A percentile compares a stretch with the other conserved stretches of the same genome.
Conservation (phyloP, 2,113 vertebrate genomes). For the Colaptes auratus region DNA sequence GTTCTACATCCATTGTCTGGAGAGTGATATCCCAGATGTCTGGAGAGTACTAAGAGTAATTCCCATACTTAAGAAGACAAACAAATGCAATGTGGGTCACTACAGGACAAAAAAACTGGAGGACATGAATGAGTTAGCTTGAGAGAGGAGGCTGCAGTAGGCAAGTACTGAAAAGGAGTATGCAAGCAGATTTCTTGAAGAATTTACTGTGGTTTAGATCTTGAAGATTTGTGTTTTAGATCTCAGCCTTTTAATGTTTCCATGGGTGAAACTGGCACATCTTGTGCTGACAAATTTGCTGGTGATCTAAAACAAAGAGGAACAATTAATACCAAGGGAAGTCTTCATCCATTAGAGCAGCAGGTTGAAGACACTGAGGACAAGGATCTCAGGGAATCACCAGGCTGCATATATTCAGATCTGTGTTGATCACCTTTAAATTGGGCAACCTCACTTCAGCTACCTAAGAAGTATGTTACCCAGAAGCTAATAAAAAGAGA, state of each 20-base stretch:
- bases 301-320: background rate
- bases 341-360: background rate
- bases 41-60: background rate
- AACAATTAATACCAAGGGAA: rapidly evolving
- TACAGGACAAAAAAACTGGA: background rate
- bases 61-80: background rate
- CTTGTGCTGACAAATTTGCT: background rate
- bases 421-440: background rate
- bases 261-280: background rate
- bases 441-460: background rate
- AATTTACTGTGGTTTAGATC: background rate
- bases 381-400: background rate
- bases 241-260: background rate
- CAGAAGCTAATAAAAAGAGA: background rate
- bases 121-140: background rate
- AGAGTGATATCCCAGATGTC: rapidly evolving
- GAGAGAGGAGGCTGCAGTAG: background rate
- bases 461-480: background rate
- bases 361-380: background rate
- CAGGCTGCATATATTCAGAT: background rate
- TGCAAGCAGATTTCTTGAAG: background rate
- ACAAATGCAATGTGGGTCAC: background rate
- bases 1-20: background rate
- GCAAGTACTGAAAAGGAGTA: background rate
- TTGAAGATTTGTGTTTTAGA: background rate